Evolutionary conservation across 1,140 invertebrate species (phyloP), one percentile per base, ranked within the genome.

Genomic region (Solen grandis): DNA sequence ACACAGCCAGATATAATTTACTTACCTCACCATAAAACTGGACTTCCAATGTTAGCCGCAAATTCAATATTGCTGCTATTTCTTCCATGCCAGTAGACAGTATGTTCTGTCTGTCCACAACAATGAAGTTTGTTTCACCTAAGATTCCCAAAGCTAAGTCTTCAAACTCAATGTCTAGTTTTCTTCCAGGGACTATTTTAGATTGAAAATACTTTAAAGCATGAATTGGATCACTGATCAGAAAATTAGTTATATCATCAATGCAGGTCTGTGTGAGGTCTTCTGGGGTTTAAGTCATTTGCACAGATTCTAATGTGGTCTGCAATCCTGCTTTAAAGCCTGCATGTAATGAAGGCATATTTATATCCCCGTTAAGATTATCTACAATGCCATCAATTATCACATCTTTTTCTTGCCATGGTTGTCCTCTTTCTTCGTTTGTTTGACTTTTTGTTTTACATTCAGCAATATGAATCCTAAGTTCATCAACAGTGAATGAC

Each of bases 21-120:
- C 19, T 68, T 81, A 82, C 81, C 73, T 82, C 81, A 22, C 52
- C 68, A 82, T 77, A 82, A 66, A 82, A 82, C 50, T 77, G 66
- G 52, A 82, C 81, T 73, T 82, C 81, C 25, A 82, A 38, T 33
- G 33, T 46, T 50, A 55, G 52, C 33, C 50, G 25, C 25, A 82
- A 10, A 27, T 82, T 59, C 13, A 22, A 27, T 36, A 72, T 59
- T 5, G 22, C 52, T 25, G 25, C 41, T 35, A 82, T 52, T 63
- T 82, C 80, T 19, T 82, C 72, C 19, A 82, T 29, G 59, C 10
- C 73, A 60, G 80, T 76, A 16, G 33, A 0, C 29, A 75, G 31
- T 36, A 76, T 29, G 36, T 82, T 76, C 0, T 19, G n/a, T 38
- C 72, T 46, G 73, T 82, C 72, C 19, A 82, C 41, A 16, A 68